phyloP scores from a whole-genome alignment of 1,140 invertebrate genomes.

The Portunus trituberculatus region DNA sequence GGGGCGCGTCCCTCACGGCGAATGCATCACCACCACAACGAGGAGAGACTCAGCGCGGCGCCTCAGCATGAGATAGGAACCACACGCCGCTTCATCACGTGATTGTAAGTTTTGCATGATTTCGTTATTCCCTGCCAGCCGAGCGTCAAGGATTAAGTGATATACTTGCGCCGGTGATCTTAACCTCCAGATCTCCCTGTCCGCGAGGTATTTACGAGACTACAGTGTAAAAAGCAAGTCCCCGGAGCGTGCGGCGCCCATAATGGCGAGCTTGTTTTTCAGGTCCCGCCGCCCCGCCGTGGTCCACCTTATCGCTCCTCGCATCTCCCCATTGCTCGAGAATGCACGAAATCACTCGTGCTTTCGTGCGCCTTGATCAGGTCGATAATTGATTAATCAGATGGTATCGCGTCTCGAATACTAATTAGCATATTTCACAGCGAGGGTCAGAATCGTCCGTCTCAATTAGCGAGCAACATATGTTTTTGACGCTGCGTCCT shows the following conservation, averaged over 20 bases:
- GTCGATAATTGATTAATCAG: constrained; percentile 67
- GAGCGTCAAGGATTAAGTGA: constrained; percentile 6
- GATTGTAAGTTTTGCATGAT: neutral
- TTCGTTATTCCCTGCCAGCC: neutral
- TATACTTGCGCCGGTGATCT: neutral
- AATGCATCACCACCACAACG: neutral
- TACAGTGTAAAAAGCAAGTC: neutral
- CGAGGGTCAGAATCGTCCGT: constrained; percentile 42
- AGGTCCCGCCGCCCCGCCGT: neutral
- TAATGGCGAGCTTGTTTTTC: constrained; percentile 2
- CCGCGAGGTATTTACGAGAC: neutral
- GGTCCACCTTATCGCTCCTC: constrained; percentile 1
- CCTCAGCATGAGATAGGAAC: neutral
- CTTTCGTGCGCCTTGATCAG: constrained; percentile 54
- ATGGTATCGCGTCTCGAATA: constrained; percentile 46
- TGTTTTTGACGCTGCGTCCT: neutral
- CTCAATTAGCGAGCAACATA: constrained; percentile 16
- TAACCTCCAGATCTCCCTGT: neutral
- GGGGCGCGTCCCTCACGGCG: neutral
- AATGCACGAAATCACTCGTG: constrained; percentile 59
- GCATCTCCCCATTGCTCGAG: constrained; percentile 31
- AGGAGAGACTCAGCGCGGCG: neutral
- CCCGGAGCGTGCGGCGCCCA: neutral
- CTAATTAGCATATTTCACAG: constrained; percentile 53
- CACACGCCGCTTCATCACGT: neutral